Evolutionary conservation across 2,797 vertebrate genomes (phyloP).

Genomic region (Clarias pachynema): DNA sequence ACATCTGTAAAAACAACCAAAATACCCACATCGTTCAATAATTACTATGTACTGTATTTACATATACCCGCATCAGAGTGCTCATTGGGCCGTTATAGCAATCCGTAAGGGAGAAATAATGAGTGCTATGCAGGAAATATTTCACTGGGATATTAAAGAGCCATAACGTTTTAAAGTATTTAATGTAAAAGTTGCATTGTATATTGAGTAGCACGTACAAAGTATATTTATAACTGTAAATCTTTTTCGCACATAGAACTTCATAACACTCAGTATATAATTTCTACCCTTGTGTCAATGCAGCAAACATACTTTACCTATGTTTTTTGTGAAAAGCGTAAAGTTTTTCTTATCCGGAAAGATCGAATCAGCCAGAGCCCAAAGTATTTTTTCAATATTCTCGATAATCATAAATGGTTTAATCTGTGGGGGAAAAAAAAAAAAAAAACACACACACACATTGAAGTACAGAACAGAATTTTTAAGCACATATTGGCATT

Average conservation of each 20-base stretch:
- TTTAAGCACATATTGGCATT: neutral
- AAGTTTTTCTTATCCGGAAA: constrained; percentile 67
- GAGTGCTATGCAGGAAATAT: neutral
- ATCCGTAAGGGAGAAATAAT: neutral
- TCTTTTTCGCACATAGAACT: neutral
- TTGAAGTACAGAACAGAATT: neutral
- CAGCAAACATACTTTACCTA: constrained; percentile 66
- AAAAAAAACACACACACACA: neutral
- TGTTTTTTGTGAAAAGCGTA: constrained; percentile 75
- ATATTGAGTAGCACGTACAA: neutral
- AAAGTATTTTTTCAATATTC: constrained; percentile 74
- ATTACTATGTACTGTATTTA: neutral
- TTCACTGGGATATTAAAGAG: neutral
- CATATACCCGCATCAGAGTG: neutral
- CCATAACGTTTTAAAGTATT: neutral
- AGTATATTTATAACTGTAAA: neutral
- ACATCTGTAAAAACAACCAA: constrained; percentile 64
- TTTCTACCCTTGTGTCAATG: neutral
- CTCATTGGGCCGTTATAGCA: neutral
- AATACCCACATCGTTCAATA: neutral
- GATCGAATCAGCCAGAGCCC: constrained; percentile 71
- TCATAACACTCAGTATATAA: neutral
- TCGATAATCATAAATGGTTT: constrained; percentile 72
- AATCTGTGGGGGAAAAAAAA: constrained; percentile 60
- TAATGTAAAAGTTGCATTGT: neutral